Evolutionary conservation across 2,797 vertebrate species (phyloP), one percentile per base, ranked within the genome.

Genomic region (Carduelis carduelis): DNA sequence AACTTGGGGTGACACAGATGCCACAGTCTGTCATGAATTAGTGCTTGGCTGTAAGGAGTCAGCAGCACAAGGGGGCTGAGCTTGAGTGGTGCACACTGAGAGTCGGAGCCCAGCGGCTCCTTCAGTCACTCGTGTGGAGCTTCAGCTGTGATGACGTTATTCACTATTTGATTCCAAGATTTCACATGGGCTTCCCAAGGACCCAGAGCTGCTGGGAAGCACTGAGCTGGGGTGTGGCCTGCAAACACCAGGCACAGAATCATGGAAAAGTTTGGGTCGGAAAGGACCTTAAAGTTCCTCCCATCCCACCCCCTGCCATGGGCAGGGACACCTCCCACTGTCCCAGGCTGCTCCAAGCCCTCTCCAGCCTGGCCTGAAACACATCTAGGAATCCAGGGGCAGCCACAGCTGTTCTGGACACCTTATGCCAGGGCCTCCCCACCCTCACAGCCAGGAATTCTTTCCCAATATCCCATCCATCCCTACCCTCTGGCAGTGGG

Each of bases 351-450:
- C 30, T 66, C 61, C 52, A 39, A 52, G 34, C 24, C 30, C 30
- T 0, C 0, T 60, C 10, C 69, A 53, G 0, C 41, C 32, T 55
- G 41, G 12, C 15, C 35, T 61, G 4, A n/a, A 2, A 28, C 35
- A n/a, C 19, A 28, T 1, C 35, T 19, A 27, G 19, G 8, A 19
- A n/a, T 2, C 47, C 41, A 35, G 19, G 8, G 32, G 16, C 35
- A 55, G 27, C 49, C 56, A 44, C 49, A 69, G 32, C 56, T 56
- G 2, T 35, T 49, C 55, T 49, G 49, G 27, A 8, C 27, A 82
- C 0, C 70, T 32, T 61, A 27, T 68, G 19, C 47, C 70, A 75
- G 78, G 22, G 32, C 13, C 41, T 75, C 0, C 0, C 9, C 47
- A 37, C 7, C 18, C 27, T 68, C 35, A 35, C 8, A 60, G 13